A percentile compares a stretch with the other conserved stretches of the same genome.
Evolutionary conservation across 2,113 vertebrate species (phyloP).

Genomic region (Mystacornis crossleyi): DNA sequence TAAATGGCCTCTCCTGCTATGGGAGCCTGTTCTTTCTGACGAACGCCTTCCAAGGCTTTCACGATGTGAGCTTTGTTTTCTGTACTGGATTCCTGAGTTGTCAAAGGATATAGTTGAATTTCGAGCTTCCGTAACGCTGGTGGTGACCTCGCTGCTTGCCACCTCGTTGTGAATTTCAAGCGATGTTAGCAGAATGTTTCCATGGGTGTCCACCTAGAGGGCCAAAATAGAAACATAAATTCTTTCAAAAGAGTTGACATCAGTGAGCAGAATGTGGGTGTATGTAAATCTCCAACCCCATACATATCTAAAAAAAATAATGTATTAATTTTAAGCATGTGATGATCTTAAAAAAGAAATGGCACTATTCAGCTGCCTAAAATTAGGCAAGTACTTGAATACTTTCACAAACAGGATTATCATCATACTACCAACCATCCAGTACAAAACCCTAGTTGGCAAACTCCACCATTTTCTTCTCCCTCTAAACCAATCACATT

Average conservation of each 20-base stretch:
- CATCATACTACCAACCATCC: neutral
- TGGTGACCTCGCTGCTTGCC: slow-evolving; percentile 86
- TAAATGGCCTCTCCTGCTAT: slow-evolving; percentile 86
- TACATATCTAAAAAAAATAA: neutral
- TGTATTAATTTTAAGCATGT: neutral
- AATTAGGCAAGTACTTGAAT: neutral
- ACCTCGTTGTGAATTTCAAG: slow-evolving; percentile 98
- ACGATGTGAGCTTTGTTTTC: slow-evolving; percentile 83
- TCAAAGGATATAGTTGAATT: slow-evolving; percentile 93
- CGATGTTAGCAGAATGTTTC: slow-evolving; percentile 92
- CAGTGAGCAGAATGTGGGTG: neutral
- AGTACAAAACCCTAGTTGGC: neutral
- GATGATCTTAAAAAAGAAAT: neutral
- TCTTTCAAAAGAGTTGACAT: neutral
- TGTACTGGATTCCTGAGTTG: slow-evolving; percentile 92
- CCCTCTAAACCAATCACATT: neutral
- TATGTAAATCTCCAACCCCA: neutral
- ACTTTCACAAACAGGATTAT: neutral
- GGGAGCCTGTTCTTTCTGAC: slow-evolving; percentile 80
- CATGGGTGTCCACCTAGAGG: slow-evolving; percentile 90
- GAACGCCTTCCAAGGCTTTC: slow-evolving; percentile 78
- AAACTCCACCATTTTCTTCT: neutral
- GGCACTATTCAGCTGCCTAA: neutral
- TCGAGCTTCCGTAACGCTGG: slow-evolving; percentile 80
- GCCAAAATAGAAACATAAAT: neutral